Evolutionary conservation across 2,113 vertebrate species (phyloP).

Genomic region (Atractosteus spatula): DNA sequence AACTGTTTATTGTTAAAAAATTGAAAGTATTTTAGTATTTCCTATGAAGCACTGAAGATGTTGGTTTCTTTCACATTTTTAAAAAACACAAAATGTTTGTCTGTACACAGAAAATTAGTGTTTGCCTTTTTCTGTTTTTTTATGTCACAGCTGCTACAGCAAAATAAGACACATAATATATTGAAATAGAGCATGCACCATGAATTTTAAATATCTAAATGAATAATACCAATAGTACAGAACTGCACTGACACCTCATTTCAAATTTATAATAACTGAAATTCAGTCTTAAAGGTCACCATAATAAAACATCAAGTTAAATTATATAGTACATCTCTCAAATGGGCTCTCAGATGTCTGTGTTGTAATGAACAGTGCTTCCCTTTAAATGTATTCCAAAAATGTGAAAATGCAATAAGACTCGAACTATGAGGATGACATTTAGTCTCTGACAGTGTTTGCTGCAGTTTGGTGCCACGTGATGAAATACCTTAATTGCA

Average conservation of each 20-base stretch:
- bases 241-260: slow-evolving; percentile 24
- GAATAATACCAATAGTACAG: slow-evolving; percentile 22
- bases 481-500: slow-evolving; percentile 19
- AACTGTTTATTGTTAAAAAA: not conserved
- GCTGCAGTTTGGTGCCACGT: slow-evolving; percentile 18
- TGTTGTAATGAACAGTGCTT: slow-evolving; percentile 20
- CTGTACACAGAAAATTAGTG: not conserved
- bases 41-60: not conserved
- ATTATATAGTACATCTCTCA: slow-evolving; percentile 28
- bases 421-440: slow-evolving; percentile 17
- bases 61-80: not conserved
- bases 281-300: slow-evolving; percentile 32
- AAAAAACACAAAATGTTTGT: slow-evolving; percentile 15
- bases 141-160: slow-evolving; percentile 12
- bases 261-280: slow-evolving; percentile 34
- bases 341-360: slow-evolving; percentile 26
- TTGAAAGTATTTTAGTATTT: not conserved
- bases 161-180: slow-evolving; percentile 15
- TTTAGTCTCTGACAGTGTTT: slow-evolving; percentile 24
- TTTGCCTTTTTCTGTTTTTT: slow-evolving; percentile 9
- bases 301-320: slow-evolving; percentile 32
- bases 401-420: slow-evolving; percentile 22
- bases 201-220: slow-evolving; percentile 29
- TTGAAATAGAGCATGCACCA: slow-evolving; percentile 20
- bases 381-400: slow-evolving; percentile 24